Evolutionary conservation across 2,888 invertebrate genomes (phyloP), one percentile per base, ranked within the genome.

Genomic region (Nipponacmea schrenckii): DNA sequence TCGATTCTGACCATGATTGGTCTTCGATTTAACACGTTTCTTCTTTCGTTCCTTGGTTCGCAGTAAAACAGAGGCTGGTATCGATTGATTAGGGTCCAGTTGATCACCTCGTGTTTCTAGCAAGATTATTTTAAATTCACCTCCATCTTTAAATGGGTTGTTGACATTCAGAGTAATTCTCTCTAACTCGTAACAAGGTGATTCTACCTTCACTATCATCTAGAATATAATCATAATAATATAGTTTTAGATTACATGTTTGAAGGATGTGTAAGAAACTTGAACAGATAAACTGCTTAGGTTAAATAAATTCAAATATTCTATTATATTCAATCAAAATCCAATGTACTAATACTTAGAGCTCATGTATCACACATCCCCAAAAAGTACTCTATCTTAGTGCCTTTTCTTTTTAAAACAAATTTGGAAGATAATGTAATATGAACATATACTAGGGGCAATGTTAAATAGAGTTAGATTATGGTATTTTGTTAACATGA

Each of bases 121-220:
- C 24, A 88, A 78, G 10, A 85, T 81, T 27, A 89, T 81, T 10
- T 81, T 75, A 80, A 89, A 89, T 31, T 81, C 82, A 15, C 87
- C 89, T 15, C 76, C 78, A 68, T 85, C 82, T n/a, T 76, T 44
- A 74, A 88, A 89, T 17, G 88, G 88, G 71, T 88, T 89, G 27
- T 80, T 82, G 24, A 89, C 81, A 7, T 83, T 81, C 8, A 89
- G 44, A 5, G 76, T 72, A 26, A 88, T 77, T 64, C 82, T 83
- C 68, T 84, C 80, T 67, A 88, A 77, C 69, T 87, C 86, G 73
- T 88, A 89, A 70, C 89, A 87, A 1, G 86, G 87, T 4, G 87
- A 81, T 70, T 86, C 86, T 64, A 81, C 81, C 70, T 85, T 84
- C 26, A 86, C 73, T 0, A 80, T 82, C 62, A 79, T 77, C 87